Evolutionary conservation across 2,888 invertebrate species (phyloP).

Genomic region (Macrosoma leucophasiata): DNA sequence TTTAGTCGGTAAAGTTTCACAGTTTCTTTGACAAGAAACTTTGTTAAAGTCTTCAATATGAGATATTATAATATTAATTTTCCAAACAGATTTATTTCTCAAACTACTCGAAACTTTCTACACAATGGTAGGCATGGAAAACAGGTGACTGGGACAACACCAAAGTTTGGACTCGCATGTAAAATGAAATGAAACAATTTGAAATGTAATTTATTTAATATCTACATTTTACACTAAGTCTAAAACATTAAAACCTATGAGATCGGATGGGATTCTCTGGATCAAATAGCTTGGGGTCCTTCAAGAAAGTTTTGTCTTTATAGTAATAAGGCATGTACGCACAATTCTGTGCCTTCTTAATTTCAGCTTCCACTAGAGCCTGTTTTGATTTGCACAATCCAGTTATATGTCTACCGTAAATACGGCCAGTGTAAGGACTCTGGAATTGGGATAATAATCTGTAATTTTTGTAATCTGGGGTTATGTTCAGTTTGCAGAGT

Average conservation of each 20-base stretch:
- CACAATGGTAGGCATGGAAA: no score
- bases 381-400: conserved; percentile 93
- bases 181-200: no score
- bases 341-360: conserved; percentile 83
- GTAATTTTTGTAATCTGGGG: conserved; percentile 93
- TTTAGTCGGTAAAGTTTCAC: no score
- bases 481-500: conserved; percentile 87
- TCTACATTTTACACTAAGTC: conserved; percentile 6
- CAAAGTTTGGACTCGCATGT: no score
- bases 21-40: no score
- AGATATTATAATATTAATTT: no score
- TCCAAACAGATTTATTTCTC: no score
- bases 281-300: conserved; percentile 94
- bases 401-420: conserved; percentile 95
- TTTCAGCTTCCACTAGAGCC: conserved; percentile 81
- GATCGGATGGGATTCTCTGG: conserved; percentile 88
- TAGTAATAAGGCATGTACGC: conserved; percentile 89
- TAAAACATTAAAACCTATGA: conserved; percentile 80
- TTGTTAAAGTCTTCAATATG: no score
- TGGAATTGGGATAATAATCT: conserved; percentile 95
- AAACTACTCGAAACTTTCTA: conserved; percentile 11
- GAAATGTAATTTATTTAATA: conserved; percentile 2
- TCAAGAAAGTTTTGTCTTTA: conserved; percentile 86
- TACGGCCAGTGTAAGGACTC: conserved; percentile 93
- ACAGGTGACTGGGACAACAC: no score